phyloP scores from a whole-genome alignment of 2,888 invertebrate species.

The Drosophila siamana region DNA sequence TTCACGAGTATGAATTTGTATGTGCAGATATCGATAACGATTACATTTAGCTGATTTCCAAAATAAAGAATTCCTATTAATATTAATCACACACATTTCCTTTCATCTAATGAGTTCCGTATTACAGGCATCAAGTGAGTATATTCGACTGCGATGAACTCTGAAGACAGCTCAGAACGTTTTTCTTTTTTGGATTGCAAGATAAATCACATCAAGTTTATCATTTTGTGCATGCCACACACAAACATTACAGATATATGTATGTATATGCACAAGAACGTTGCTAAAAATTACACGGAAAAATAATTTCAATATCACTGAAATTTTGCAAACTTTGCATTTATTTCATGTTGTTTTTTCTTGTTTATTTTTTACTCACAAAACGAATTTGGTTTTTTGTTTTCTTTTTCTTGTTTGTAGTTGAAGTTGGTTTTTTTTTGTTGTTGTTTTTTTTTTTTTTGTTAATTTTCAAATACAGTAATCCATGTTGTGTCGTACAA shows the following conservation, averaged over 20 bases:
- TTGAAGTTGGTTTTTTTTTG: neutral
- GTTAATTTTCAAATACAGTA: conserved; percentile 53
- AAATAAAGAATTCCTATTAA: conserved; percentile 73
- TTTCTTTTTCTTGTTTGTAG: neutral
- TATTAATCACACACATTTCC: conserved; percentile 6
- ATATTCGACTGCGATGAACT: neutral
- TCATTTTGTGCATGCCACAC: too few species aligned
- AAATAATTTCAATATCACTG: conserved; percentile 52
- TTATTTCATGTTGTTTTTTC: conserved; percentile 49
- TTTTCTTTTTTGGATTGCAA: too few species aligned
- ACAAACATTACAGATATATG: too few species aligned
- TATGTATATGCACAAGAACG: too few species aligned
- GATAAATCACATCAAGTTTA: too few species aligned
- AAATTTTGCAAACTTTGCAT: conserved; percentile 65
- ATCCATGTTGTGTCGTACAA: conserved; percentile 56
- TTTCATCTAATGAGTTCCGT: neutral
- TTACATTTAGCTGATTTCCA: conserved; percentile 62
- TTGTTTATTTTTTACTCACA: conserved; percentile 31
- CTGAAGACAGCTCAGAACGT: neutral
- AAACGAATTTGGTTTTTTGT: conserved; percentile 22
- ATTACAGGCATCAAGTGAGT: neutral
- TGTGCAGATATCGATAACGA: conserved; percentile 30
- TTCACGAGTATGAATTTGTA: neutral
- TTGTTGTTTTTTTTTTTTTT: conserved; percentile 9
- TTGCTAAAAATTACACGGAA: neutral